These are phyloP conservation scores for Chelonoidis abingdonii DNA, from an alignment of 2,113 vertebrate genomes.

Conservation along the genomic window DNA sequence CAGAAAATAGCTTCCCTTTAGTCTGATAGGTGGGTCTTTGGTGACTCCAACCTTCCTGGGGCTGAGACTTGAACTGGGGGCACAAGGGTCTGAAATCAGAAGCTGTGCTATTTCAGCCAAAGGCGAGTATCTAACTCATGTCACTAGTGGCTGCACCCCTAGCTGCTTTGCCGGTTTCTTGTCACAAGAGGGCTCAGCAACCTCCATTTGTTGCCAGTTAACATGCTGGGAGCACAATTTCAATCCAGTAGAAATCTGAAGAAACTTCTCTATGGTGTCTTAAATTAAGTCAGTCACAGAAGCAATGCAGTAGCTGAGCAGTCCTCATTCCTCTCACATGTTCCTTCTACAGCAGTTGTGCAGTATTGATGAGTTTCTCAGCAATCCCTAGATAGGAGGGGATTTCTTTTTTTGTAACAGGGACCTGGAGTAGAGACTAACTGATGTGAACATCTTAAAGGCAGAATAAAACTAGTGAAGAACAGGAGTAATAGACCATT, in stretches of 20 bases:
- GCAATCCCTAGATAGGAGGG: background rate
- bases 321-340: background rate
- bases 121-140: background rate
- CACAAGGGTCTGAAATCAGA: background rate
- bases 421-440: background rate
- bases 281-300: background rate
- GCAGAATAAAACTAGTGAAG: background rate
- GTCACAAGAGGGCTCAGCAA: background rate
- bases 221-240: background rate
- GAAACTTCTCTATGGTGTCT: background rate
- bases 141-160: background rate
- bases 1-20: background rate
- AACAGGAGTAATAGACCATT: background rate
- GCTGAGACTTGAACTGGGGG: background rate
- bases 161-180: background rate
- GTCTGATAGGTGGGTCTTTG: background rate
- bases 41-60: background rate
- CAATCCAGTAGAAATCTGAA: background rate
- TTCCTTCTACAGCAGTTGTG: background rate
- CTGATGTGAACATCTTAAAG: background rate
- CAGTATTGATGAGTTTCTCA: background rate
- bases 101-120: background rate
- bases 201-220: background rate
- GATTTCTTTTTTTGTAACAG: background rate
- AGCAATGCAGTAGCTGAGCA: background rate